Conservation (phyloP, 2,113 vertebrate genomes). For the Calidris pugnax region DNA sequence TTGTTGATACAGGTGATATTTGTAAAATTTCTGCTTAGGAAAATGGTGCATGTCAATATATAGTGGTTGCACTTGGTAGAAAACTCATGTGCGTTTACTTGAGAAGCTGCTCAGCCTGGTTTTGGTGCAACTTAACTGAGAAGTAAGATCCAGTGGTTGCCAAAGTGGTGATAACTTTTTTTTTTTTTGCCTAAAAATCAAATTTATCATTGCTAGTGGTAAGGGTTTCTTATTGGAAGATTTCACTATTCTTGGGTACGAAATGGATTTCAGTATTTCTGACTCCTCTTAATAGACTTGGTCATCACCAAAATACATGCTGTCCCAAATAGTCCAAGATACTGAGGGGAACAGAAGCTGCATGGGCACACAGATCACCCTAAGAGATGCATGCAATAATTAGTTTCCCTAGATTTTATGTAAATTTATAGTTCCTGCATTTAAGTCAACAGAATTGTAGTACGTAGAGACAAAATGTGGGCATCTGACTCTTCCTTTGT, state of each 20-base stretch:
- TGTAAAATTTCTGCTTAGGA: not conserved
- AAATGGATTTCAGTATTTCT: not conserved
- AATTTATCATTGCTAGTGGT: rapidly evolving
- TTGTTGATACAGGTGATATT: not conserved
- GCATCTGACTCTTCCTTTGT: not conserved
- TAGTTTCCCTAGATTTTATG: not conserved
- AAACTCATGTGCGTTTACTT: rapidly evolving
- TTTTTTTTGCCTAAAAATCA: not conserved
- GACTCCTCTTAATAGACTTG: no score
- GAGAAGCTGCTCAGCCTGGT: not conserved
- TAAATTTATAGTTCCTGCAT: not conserved
- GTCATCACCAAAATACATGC: not conserved
- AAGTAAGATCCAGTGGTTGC: not conserved
- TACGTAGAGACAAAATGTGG: not conserved
- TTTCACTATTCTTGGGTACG: rapidly evolving
- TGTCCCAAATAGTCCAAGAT: rapidly evolving
- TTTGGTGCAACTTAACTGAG: not conserved
- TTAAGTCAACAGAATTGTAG: not conserved
- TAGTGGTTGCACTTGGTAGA: rapidly evolving
- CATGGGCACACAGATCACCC: not conserved
- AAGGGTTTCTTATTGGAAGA: not conserved
- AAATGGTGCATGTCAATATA: not conserved
- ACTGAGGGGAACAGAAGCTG: not conserved
- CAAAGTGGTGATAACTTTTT: not conserved
- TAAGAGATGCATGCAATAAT: not conserved